Base-by-base conservation (phyloP, 2,888 invertebrate genomes). In the Rhagonycha fulva region DNA sequence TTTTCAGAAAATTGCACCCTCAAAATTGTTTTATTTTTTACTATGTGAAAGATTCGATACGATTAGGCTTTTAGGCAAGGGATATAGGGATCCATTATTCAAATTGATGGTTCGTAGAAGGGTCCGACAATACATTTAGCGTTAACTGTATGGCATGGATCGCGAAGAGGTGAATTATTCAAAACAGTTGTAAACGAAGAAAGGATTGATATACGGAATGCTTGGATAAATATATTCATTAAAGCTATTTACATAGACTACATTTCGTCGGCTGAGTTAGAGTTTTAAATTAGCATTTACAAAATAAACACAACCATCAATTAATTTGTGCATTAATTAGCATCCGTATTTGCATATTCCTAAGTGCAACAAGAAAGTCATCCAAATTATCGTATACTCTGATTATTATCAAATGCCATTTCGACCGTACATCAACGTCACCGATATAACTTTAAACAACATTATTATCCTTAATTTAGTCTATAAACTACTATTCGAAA, bases 231-330 rank as follows among this genome's bases (percentile, higher is more conserved):
- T 84, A 84, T 85, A 85, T 85, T 85, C 85, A 85, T 85, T 85
- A 85, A 84, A 84, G 82, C 84, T 85, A 85, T 85, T 85, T 85
- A 85, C 85, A 85, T 85, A 85, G 84, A 77, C 78, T 82, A 84
- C 84, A 83, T 83, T 83, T 84, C 80, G 81, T 83, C 82, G 84
- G 82, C 83, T 81, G 78, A 78, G 78, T 78, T 78, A 78, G 74
- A 78, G 76, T 78, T 83, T 83, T 81, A 84, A 84, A 86, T 86
- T 86, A 84, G 84, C 86, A 84, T 86, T 85, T 83, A 83, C 85
- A 84, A 84, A 85, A 86, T 85, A 85, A 86, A 86, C 85, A 85
- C 85, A 82, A 82, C 84, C 85, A 84, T 86, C 85, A 86, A 85
- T 86, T 86, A 86, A 85, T 85, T 85, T 84, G 79, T 70, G 81